phyloP scores from a whole-genome alignment of 23 tunicate species.

The Clavelina lepadiformis region DNA sequence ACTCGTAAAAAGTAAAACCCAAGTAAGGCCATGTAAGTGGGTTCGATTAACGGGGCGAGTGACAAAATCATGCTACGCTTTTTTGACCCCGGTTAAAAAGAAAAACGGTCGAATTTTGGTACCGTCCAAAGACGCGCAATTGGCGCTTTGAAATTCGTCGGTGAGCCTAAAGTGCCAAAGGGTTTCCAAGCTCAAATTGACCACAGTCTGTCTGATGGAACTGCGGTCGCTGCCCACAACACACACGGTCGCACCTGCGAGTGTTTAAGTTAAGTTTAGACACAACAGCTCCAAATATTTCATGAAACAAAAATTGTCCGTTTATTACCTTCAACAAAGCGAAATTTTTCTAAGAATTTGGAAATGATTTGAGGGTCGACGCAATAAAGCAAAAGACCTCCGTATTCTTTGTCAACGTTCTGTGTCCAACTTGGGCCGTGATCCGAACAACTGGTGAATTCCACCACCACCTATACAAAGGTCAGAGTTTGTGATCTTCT shows the following conservation, averaged over 20 bases:
- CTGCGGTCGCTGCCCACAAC: conserved; percentile 69
- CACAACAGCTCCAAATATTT: no score
- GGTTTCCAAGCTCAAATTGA: conserved; percentile 50
- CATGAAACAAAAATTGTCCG: no score
- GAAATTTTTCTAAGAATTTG: conserved; percentile 43
- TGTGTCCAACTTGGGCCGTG: conserved; percentile 16
- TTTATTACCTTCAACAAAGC: conserved; percentile 46
- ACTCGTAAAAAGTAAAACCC: no score
- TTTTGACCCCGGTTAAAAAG: conserved; percentile 39
- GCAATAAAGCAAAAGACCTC: conserved; percentile 51
- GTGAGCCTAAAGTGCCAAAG: conserved; percentile 77
- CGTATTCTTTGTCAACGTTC: conserved; percentile 30
- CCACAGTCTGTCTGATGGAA: conserved; percentile 60
- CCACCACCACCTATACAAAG: background rate
- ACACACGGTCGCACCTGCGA: conserved; percentile 79
- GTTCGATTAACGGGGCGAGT: no score
- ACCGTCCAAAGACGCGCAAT: conserved; percentile 10
- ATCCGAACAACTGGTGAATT: background rate
- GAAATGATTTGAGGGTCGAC: conserved; percentile 20
- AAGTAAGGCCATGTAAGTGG: no score
- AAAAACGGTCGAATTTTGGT: conserved; percentile 23
- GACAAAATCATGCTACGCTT: no score
- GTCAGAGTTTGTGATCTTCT: no score
- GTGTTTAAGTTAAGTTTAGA: no score
- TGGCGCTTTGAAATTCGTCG: conserved; percentile 76